Evolutionary conservation across 2,797 vertebrate species (phyloP).

Genomic region (Kryptolebias ocellatus): DNA sequence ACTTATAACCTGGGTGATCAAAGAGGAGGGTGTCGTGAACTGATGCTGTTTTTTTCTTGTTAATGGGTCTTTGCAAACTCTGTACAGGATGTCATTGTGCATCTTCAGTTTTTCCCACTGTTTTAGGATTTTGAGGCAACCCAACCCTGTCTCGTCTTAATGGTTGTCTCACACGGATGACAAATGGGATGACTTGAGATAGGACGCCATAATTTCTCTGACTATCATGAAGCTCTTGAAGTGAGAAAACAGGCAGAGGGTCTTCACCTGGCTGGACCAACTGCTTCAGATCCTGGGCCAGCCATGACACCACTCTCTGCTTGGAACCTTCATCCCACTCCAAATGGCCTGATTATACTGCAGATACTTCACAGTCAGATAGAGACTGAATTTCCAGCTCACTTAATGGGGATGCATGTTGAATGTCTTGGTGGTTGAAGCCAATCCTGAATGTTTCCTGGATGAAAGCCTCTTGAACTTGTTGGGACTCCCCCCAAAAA

Average conservation of each 20-base stretch:
- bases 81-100: neutral
- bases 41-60: neutral
- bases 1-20: too few relatives aligned
- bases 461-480: neutral
- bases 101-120: neutral
- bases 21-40: too few relatives aligned
- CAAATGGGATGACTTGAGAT: neutral
- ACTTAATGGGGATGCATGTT: neutral
- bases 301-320: constrained; percentile 5
- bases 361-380: too few relatives aligned
- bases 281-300: neutral
- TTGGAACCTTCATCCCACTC: too few relatives aligned
- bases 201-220: neutral
- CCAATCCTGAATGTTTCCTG: neutral
- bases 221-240: neutral
- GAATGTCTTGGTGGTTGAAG: neutral
- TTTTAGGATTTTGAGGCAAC: neutral
- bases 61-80: neutral
- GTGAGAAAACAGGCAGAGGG: neutral
- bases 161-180: rapidly evolving
- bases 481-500: neutral
- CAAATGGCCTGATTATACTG: too few relatives aligned
- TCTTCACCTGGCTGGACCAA: neutral
- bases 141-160: neutral
- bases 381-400: neutral